These are phyloP conservation scores for Calonectris borealis DNA, from an alignment of 2,113 vertebrate genomes.

Conservation along the genomic window DNA sequence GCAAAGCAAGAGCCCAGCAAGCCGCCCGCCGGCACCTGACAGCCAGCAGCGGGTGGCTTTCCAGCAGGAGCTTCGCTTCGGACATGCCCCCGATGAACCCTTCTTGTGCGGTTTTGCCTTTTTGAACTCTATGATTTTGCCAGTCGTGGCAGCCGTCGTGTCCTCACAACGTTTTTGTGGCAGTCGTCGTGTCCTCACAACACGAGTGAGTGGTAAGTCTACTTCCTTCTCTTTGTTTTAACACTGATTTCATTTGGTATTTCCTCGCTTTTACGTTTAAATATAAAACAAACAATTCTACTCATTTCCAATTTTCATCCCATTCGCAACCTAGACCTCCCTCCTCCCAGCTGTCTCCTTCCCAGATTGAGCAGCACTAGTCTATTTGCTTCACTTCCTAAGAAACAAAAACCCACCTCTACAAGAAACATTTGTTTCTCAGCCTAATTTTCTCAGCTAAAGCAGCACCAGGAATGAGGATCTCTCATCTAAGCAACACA, in stretches of 20 bases:
- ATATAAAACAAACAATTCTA: neutral
- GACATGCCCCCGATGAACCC: accelerated
- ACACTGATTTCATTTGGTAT: neutral
- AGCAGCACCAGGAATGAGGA: neutral
- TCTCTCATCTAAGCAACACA: neutral
- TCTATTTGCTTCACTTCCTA: neutral
- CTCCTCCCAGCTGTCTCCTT: neutral
- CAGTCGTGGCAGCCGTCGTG: neutral
- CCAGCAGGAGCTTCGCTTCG: neutral
- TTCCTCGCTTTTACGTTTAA: neutral
- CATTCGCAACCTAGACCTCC: neutral
- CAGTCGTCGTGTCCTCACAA: neutral
- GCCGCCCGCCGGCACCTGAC: accelerated
- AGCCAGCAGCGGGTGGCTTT: neutral
- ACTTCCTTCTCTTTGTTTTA: neutral
- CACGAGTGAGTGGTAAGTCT: accelerated
- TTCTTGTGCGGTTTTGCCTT: neutral
- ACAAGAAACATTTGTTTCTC: neutral
- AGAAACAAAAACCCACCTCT: neutral
- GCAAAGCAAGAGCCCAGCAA: neutral
- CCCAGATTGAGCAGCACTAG: neutral
- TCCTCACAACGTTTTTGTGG: neutral
- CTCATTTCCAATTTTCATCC: neutral
- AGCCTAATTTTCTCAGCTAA: neutral
- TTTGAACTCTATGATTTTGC: neutral